Evolutionary conservation across 2,888 invertebrate genomes (phyloP), one percentile per base, ranked within the genome.

Genomic region (Cancer borealis): DNA sequence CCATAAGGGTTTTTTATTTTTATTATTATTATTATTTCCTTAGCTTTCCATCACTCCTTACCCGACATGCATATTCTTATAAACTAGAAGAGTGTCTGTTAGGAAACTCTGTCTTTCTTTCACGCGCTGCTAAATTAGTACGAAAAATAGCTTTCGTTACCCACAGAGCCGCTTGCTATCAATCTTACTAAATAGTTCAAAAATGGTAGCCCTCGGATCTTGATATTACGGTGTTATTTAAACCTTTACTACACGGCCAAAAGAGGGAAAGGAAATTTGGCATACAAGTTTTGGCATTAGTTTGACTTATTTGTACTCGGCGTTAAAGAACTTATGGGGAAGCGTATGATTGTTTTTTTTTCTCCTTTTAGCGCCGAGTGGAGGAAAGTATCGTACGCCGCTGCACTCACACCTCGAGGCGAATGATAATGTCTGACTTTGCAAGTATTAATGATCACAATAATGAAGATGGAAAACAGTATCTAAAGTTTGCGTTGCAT

Each of bases 11-110:
- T 1, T 3, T 73, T 73, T 73, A 26, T 73, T 10, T 73, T n/a
- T n/a, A 21, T 73, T 73, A 26, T 26, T 54, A 8, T 39, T 54
- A 54, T 54, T 54, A 21, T 17, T 54, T 39, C 39, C 39, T 39
- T 39, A 39, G 39, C 39, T 26, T 73, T 73, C 26, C 73, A 73
- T 73, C 73, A 26, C 26, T 84, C 30, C 84, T 30, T 84, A 84
- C 84, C 84, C n/a, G 84, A 84, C 84, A 84, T 84, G 84, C 84
- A 84, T 30, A 84, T 84, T n/a, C 84, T 84, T 84, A 84, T 8
- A 30, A 84, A 84, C 30, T 84, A 84, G 39, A 73, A 73, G n/a
- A 73, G n/a, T 12, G 84, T 39, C 84, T 54, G 17, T 10, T 84
- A 84, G 84, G 39, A 84, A 84, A 84, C 30, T 84, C 39, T 84